Percentiles rank a stretch among this genome's conserved stretches.
Evolutionary conservation across 2,113 vertebrate species (phyloP).

Genomic region (Petrocephalus zakoni): DNA sequence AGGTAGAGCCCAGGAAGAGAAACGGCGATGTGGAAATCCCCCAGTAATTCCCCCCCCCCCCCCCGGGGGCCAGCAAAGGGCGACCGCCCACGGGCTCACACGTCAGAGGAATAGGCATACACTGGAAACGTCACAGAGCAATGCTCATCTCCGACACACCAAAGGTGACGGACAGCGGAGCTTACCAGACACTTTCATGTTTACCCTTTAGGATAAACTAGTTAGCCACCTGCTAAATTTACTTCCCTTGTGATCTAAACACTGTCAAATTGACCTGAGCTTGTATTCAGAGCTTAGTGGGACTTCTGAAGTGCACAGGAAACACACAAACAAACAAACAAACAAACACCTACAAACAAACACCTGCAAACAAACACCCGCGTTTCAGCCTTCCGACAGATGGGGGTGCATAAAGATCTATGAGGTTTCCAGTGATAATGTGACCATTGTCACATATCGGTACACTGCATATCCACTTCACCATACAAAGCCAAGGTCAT

Average conservation of each 20-base stretch:
- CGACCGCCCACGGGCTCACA: neutral
- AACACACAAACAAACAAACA: neutral
- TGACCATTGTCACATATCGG: conserved; percentile 38
- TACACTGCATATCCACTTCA: conserved; percentile 54
- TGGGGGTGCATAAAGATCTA: neutral
- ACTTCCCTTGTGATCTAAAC: no score
- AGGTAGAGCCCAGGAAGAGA: neutral
- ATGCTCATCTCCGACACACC: neutral
- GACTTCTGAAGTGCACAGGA: neutral
- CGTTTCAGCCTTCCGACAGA: neutral
- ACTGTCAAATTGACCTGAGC: no score
- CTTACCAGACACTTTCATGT: no score
- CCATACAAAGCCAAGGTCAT: neutral
- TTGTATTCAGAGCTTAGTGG: neutral
- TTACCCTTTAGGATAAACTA: no score
- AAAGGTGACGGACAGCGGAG: no score
- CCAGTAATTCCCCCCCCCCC: neutral
- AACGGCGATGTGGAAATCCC: neutral
- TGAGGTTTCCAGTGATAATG: conserved; percentile 42
- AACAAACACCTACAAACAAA: neutral
- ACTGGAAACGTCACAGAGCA: neutral
- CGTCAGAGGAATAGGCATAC: neutral
- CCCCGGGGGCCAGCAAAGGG: neutral
- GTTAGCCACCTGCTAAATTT: no score
- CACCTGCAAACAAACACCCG: neutral